Conservation (phyloP, 1,140 invertebrate genomes). For the Micrasema minimum region DNA sequence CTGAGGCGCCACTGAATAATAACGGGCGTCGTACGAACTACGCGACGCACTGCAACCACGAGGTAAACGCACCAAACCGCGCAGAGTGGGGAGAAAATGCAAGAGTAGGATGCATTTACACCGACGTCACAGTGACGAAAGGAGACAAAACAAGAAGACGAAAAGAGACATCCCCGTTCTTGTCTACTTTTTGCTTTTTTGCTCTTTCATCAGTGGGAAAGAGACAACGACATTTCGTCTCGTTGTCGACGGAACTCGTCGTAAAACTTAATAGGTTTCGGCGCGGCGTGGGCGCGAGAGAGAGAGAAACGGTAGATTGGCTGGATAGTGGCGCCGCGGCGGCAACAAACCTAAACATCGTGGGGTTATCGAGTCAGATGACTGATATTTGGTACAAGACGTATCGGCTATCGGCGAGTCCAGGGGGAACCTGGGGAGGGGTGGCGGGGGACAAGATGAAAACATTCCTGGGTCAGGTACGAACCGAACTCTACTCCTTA, state of each 20-base stretch:
- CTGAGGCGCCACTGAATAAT: constrained; percentile 23
- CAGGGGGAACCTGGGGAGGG: background rate
- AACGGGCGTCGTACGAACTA: constrained; percentile 19
- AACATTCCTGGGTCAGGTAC: constrained; percentile 9
- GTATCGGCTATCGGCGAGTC: background rate
- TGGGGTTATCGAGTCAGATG: constrained; percentile 37
- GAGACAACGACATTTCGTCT: no score
- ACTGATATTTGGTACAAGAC: constrained; percentile 13
- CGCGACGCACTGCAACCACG: constrained; percentile 42
- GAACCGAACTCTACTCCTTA: no score
- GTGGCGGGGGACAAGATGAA: background rate
- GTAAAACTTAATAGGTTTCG: no score
- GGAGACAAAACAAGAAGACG: constrained; percentile 22
- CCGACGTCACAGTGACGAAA: constrained; percentile 33
- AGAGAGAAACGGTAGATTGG: constrained; percentile 4
- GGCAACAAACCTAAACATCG: background rate
- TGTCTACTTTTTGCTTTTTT: background rate
- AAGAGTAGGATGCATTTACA: constrained; percentile 44
- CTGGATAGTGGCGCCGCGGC: constrained; percentile 28
- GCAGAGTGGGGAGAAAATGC: constrained; percentile 35
- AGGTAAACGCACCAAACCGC: constrained; percentile 38
- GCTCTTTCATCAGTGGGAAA: constrained; percentile 16
- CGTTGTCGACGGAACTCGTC: no score
- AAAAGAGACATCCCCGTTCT: background rate
- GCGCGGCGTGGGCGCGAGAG: constrained; percentile 27